phyloP scores from a whole-genome alignment of 2,113 vertebrate genomes.

The Pituophis catenifer region DNA sequence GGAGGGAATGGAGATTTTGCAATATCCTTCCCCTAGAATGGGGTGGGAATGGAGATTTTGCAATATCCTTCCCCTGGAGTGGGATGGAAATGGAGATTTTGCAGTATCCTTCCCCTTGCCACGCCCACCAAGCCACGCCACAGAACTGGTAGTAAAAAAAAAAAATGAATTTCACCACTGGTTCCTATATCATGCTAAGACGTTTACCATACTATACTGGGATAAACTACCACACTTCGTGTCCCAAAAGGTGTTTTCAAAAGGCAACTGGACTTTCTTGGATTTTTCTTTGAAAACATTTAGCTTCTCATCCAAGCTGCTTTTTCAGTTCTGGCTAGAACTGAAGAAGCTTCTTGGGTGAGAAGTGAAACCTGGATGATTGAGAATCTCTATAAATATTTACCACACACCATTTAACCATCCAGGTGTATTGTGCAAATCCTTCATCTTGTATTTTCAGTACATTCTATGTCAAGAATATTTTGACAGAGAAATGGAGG shows the following conservation, averaged over 20 bases:
- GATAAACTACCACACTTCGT: not conserved
- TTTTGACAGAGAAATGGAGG: not conserved
- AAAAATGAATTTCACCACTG: no score
- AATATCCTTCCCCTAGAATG: no score
- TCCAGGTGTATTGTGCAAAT: not conserved
- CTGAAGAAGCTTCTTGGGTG: not conserved
- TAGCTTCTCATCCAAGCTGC: no score
- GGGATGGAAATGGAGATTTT: no score
- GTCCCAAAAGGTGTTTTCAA: not conserved
- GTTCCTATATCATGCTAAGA: no score
- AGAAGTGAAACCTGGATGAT: not conserved
- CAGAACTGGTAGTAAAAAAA: no score
- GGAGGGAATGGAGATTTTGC: no score
- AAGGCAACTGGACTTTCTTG: not conserved
- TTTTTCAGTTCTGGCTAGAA: not conserved
- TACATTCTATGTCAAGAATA: not conserved
- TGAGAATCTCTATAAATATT: not conserved
- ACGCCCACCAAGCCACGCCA: no score
- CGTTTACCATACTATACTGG: no score
- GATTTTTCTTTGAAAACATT: not conserved
- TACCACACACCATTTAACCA: not conserved
- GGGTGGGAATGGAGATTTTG: no score
- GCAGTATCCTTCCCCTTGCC: no score
- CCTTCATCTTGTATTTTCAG: not conserved
- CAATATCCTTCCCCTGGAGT: no score